phyloP scores from a whole-genome alignment of 2,113 vertebrate genomes.

The Oxyruncus cristatus region DNA sequence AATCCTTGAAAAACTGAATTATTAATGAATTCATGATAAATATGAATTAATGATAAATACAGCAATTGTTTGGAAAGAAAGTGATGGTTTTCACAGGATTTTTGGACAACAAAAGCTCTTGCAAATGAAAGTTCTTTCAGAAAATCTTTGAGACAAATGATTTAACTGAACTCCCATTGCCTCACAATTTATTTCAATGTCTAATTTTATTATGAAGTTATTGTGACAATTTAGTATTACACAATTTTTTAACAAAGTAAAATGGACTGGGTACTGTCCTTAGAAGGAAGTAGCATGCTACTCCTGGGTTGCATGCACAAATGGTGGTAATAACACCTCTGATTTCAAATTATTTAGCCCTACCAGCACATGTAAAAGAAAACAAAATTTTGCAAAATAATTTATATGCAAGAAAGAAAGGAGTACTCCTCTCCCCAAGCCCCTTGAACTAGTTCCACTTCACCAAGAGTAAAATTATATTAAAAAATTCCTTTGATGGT shows the following conservation, averaged over 20 bases:
- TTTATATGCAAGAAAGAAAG: not conserved
- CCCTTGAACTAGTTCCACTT: not conserved
- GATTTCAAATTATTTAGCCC: not conserved
- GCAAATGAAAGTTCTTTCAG: not conserved
- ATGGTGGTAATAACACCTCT: not conserved
- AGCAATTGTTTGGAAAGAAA: not conserved
- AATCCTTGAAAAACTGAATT: not conserved
- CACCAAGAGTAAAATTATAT: not conserved
- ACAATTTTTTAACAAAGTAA: not conserved
- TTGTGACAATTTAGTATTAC: not conserved
- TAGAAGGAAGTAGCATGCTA: not conserved
- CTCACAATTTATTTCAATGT: not conserved
- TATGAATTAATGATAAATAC: not conserved
- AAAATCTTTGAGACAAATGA: not conserved
- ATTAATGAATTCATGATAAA: not conserved
- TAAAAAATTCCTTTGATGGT: not conserved
- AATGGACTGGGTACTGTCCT: not conserved
- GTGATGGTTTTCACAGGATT: rapidly evolving
- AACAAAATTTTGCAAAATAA: not conserved
- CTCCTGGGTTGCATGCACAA: not conserved
- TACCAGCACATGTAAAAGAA: not conserved
- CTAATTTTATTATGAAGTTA: not conserved
- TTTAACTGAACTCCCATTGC: not conserved
- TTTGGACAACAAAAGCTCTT: not conserved
- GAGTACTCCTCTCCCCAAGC: not conserved